These are phyloP conservation scores for Oryzias curvinotus DNA, from an alignment of 2,113 vertebrate genomes.

Conservation along the genomic window DNA sequence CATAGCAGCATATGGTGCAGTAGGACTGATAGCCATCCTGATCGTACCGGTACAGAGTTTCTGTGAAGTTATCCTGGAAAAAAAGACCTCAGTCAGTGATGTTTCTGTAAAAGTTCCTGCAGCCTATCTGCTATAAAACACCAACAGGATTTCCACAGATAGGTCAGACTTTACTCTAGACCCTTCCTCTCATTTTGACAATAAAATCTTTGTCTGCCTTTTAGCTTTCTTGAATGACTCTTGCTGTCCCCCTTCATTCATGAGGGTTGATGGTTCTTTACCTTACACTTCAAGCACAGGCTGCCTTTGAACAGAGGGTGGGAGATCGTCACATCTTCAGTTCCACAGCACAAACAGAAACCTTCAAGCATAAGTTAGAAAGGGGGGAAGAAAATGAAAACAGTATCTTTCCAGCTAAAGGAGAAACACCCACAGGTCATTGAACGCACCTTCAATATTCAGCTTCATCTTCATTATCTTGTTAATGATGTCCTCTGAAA, in stretches of 20 bases:
- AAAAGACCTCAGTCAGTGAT: constrained; percentile 7
- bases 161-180: too few species aligned
- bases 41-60: constrained; percentile 89
- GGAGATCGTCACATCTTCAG: constrained; percentile 71
- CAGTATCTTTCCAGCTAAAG: rapidly evolving
- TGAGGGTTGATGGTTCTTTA: constrained; percentile 28
- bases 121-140: too few species aligned
- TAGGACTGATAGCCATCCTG: constrained; percentile 96
- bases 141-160: too few species aligned
- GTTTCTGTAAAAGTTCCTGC: too few species aligned
- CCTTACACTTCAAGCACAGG: constrained; percentile 85
- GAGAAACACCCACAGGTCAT: too few species aligned
- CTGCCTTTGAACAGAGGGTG: constrained; percentile 93
- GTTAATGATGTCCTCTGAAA: constrained; percentile 79
- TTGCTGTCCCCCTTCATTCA: not conserved
- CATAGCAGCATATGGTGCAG: constrained; percentile 91
- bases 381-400: not conserved
- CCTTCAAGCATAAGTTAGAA: constrained; percentile 65
- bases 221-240: not conserved
- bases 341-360: constrained; percentile 88
- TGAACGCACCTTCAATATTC: constrained; percentile 82
- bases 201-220: not conserved
- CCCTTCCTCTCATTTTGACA: too few species aligned
- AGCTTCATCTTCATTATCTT: constrained; percentile 71
- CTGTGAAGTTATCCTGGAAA: constrained; percentile 85